Base-by-base conservation (phyloP, 2,113 vertebrate species). In the Oriolus oriolus region DNA sequence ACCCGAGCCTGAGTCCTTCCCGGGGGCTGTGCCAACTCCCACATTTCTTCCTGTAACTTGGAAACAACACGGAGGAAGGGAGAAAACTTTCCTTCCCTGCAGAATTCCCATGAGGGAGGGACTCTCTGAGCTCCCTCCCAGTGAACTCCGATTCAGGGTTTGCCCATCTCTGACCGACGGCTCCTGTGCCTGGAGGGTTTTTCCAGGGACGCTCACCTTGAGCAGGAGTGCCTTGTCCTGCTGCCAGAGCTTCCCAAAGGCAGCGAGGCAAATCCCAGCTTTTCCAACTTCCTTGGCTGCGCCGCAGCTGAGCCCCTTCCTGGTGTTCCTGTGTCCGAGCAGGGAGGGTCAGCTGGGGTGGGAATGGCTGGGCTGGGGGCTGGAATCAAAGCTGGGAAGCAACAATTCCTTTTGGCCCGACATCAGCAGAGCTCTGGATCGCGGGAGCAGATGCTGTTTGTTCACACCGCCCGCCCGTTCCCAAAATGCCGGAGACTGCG, bases 291-390 rank as follows among this genome's bases (percentile, higher is more conserved):
- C 8, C 33, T 23, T 1, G 0, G 6, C 4, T 3, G 31, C 0
- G 0, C 31, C 1, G 1, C 45, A 30, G 69, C 50, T 2, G 20
- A 27, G 60, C n/a, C 39, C 14, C 66, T 11, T 16, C 49, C 2
- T 1, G 1, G 7, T 2, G 22, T 6, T 22, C 27, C 73, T 5
- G 7, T 0, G 2, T 16, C 26, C 0, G 0, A 37, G 30, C 7
- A 2, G 39, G 53, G 42, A 37, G 14, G 27, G 22, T 68, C 26
- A 16, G 31, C 75, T 39, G 39, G 24, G 44, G 22, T 27, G 47
- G 68, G 69, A 59, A 83, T 16, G 66, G 26, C 49, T 57, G 35
- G 64, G 20, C 26, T 1, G 33, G 41, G 7, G 49, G 64, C 30
- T 12, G 76, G 27, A 56, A 31, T 44, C 27, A 20, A 73, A 70